Evolutionary conservation across 2,113 vertebrate species (phyloP).

Genomic region (Garra rufa): DNA sequence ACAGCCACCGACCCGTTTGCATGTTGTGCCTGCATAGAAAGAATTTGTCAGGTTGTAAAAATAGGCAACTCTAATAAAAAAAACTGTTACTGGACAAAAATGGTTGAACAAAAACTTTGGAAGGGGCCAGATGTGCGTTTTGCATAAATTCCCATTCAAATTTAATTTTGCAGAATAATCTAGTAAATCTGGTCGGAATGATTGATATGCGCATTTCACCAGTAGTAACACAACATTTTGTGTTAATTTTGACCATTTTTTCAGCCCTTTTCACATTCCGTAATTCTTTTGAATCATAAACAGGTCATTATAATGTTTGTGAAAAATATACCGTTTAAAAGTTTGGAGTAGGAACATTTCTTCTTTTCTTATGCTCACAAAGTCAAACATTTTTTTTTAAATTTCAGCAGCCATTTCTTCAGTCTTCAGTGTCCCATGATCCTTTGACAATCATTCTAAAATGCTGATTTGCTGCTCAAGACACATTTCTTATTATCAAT

Average conservation of each 20-base stretch:
- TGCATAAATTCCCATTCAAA: no score
- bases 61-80: neutral
- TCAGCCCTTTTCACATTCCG: neutral
- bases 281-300: neutral
- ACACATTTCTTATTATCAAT: neutral
- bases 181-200: neutral
- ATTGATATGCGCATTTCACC: no score
- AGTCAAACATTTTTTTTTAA: no score
- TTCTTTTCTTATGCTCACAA: neutral
- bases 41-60: neutral
- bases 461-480: neutral
- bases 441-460: neutral
- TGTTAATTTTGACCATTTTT: neutral
- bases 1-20: constrained; percentile 81
- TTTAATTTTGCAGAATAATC: neutral
- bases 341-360: neutral
- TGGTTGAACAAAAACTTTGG: no score
- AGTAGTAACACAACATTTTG: no score
- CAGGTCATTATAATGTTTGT: neutral
- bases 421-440: neutral
- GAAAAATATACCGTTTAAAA: neutral
- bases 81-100: neutral
- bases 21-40: constrained; percentile 75
- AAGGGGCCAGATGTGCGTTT: no score
- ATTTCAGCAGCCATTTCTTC: neutral